Evolutionary conservation across 2,797 vertebrate species (phyloP).

Genomic region (Notamacropus eugenii): DNA sequence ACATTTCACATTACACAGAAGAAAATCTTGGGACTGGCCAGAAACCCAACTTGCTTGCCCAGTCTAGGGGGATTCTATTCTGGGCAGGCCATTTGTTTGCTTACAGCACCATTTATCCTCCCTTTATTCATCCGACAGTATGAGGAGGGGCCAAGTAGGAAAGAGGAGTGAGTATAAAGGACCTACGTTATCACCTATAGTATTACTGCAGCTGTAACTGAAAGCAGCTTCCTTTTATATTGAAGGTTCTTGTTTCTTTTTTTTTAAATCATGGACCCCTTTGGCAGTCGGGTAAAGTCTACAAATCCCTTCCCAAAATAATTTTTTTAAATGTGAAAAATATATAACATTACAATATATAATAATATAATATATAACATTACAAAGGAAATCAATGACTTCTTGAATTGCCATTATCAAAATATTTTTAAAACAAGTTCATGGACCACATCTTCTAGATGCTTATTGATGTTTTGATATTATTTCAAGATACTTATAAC

Average conservation of each 20-base stretch:
- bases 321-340: not conserved
- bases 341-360: not conserved
- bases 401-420: not conserved
- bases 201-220: not conserved
- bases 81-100: not conserved
- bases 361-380: not conserved
- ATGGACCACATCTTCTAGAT: not conserved
- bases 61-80: not conserved
- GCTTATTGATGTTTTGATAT: not conserved
- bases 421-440: not conserved
- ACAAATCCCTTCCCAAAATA: not conserved
- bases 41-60: too few species aligned
- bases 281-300: not conserved
- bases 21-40: too few species aligned
- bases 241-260: not conserved
- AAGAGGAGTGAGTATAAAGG: not conserved
- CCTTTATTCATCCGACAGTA: not conserved
- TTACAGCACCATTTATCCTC: not conserved
- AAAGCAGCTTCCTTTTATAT: not conserved
- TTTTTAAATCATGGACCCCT: not conserved
- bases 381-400: not conserved
- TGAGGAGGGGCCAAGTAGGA: not conserved
- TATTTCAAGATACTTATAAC: not conserved
- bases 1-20: not conserved
- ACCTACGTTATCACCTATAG: not conserved